Percentiles rank a stretch among this genome's conserved stretches.
Evolutionary conservation across 2,797 vertebrate species (phyloP).

Genomic region (Anomalospiza imberbis): DNA sequence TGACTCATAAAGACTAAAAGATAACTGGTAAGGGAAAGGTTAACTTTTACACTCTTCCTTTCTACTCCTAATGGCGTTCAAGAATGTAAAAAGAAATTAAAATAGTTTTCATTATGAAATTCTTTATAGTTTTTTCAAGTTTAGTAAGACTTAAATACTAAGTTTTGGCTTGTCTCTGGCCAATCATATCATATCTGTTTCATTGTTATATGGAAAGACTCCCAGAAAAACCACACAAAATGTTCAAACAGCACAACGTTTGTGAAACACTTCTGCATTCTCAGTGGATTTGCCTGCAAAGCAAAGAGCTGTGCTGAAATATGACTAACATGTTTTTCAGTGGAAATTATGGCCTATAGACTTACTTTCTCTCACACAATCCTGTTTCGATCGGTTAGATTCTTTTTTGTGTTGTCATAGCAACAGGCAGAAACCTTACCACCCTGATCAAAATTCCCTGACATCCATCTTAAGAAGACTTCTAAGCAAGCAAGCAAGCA

Average conservation of each 20-base stretch:
- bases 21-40: background rate
- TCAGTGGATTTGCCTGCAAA: background rate
- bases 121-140: background rate
- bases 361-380: background rate
- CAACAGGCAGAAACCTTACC: background rate
- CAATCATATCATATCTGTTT: background rate
- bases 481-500: background rate
- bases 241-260: background rate
- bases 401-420: constrained; percentile 13
- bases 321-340: background rate
- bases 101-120: rapidly evolving
- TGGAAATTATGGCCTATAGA: background rate
- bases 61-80: background rate
- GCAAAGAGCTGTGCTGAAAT: background rate
- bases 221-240: background rate
- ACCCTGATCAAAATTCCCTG: background rate
- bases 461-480: background rate
- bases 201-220: background rate
- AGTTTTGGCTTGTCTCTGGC: background rate
- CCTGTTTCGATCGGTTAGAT: background rate
- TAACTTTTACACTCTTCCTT: background rate
- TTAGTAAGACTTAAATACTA: background rate
- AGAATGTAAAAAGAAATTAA: background rate
- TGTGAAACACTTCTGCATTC: background rate
- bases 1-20: background rate